These are phyloP conservation scores for Dicerorhinus sumatrensis DNA, from an alignment of 2,113 vertebrate species.

Conservation along the genomic window DNA sequence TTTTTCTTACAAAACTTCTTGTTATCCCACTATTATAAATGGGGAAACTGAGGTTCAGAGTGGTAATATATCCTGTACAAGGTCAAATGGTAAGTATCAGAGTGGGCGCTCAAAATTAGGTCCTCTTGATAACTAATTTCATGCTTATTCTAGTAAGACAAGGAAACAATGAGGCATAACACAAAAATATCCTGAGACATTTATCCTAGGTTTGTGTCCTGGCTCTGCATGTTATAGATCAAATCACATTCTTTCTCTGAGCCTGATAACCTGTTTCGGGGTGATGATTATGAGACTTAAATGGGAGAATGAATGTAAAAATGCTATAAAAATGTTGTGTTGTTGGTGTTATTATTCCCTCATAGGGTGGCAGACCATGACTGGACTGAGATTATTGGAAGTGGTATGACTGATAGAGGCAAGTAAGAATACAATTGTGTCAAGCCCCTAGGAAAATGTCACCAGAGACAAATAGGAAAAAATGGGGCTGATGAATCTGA, in stretches of 20 bases:
- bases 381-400: not conserved
- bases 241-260: constrained; percentile 7
- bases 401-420: not conserved
- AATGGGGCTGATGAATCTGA: not conserved
- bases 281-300: constrained; percentile 23
- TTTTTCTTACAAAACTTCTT: not conserved
- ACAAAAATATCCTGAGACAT: not conserved
- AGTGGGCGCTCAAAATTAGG: not conserved
- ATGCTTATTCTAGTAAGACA: not conserved
- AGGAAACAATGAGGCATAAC: not conserved
- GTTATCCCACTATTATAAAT: not conserved
- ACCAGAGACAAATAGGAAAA: not conserved
- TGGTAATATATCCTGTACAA: not conserved
- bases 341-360: not conserved
- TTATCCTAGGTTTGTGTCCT: not conserved
- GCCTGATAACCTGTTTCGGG: not conserved
- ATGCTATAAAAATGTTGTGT: not conserved
- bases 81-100: not conserved
- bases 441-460: not conserved
- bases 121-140: constrained; percentile 9
- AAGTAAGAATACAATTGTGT: not conserved
- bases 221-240: not conserved
- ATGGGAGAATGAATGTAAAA: not conserved
- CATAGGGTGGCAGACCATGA: not conserved
- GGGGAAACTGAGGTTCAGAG: not conserved